Conservation (phyloP, 2,797 vertebrate species). For the Enteromius treurensis region DNA sequence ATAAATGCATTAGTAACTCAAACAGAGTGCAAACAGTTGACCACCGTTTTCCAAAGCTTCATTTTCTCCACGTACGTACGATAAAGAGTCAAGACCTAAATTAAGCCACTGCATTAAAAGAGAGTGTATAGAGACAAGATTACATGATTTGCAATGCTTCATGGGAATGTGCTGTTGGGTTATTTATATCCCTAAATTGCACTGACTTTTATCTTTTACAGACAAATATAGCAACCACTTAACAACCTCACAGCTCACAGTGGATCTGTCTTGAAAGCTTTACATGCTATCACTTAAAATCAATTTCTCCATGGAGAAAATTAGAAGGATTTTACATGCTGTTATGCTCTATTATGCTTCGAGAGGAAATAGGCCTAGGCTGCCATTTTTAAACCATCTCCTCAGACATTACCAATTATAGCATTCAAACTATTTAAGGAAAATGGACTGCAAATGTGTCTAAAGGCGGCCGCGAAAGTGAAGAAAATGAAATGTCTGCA, state of each 20-base stretch:
- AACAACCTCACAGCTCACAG: neutral
- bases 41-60: neutral
- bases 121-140: neutral
- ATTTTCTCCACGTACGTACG: neutral
- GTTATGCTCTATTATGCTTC: neutral
- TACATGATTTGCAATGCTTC: neutral
- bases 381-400: conserved; percentile 11
- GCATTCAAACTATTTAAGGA: neutral
- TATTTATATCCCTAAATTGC: neutral
- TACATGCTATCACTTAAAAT: neutral
- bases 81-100: neutral
- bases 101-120: neutral
- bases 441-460: neutral
- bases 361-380: neutral
- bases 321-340: neutral
- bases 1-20: neutral
- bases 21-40: neutral
- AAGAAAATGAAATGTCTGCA: conserved; percentile 16
- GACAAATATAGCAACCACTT: neutral
- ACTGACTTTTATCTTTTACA: neutral
- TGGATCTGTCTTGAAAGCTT: neutral
- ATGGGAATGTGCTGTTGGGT: neutral
- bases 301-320: neutral
- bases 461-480: neutral
- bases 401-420: conserved; percentile 12